Base-by-base conservation (phyloP, 2,797 vertebrate species). In the Euphonia xanthogaster region DNA sequence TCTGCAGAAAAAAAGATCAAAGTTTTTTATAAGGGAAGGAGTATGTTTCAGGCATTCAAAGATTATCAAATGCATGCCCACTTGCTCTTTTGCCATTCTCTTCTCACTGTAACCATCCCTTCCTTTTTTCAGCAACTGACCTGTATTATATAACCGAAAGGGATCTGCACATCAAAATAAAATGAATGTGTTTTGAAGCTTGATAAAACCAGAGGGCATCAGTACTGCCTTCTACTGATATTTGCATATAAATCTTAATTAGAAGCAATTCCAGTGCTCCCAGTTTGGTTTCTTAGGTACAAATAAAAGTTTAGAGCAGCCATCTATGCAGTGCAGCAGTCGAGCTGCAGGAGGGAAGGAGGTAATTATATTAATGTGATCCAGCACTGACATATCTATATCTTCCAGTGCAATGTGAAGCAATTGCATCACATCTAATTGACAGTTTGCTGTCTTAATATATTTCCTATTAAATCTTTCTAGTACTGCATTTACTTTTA, bases 331-430 rank as follows among this genome's bases (percentile, higher is more conserved):
- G n/a, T 92, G 61, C 58, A 93, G 71, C 81, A 92, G 66, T 55
- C 91, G 93, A 91, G 77, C 84, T 95, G 45, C 45, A 55, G 78
- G 68, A 90, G 61, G 67, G 80, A 61, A 58, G 42, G 66, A 91
- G 47, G 39, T 89, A 95, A 91, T 86, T 51, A 75, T 89, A 86
- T 90, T 95, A 89, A 92, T 93, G 68, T 93, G 77, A 93, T 93
- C 68, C 40, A 37, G 60, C 83, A 84, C 35, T 92, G 93, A 80
- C 89, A 44, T 30, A 53, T 92, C 90, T 88, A 22, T 95, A 86
- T 88, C 71, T 94, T 88, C n/a, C 60, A 81, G 78, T 88, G 86
- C 63, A 76, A 37, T 92, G 83, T 80, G 67, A 96, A 95, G 72
- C 79, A 94, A 77, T 82, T 82, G 33, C 21, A 70, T 95, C 66